Conservation (phyloP, 2,888 invertebrate species). For the Ectemnius continuus region DNA sequence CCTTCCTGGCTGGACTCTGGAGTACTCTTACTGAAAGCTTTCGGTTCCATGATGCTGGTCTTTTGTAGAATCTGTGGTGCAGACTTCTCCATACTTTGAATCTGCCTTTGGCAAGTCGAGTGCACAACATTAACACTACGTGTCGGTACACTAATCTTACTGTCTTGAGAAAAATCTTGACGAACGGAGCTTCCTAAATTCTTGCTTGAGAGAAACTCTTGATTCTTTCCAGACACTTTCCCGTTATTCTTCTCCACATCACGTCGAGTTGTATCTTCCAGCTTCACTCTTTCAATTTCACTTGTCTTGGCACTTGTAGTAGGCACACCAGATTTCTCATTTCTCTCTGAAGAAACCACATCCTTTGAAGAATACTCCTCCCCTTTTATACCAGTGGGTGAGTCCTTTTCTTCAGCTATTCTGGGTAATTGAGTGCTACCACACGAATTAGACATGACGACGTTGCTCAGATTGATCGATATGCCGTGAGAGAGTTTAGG, state of each 20-base stretch:
- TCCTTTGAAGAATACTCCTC: constrained; percentile 69
- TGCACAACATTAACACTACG: background rate
- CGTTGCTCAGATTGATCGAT: constrained; percentile 74
- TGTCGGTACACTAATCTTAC: constrained; percentile 1
- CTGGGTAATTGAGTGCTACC: constrained; percentile 83
- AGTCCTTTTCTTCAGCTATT: constrained; percentile 93
- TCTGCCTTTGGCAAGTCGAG: constrained; percentile 26
- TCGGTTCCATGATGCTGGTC: constrained; percentile 42
- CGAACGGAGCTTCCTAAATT: background rate
- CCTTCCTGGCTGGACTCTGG: constrained; percentile 58
- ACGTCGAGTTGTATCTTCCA: background rate
- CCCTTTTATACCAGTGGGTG: constrained; percentile 82
- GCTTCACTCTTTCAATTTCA: constrained; percentile 6
- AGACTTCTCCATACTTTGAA: constrained; percentile 35
- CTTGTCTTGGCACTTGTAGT: constrained; percentile 7
- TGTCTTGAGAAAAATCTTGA: constrained; percentile 4
- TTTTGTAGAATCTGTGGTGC: constrained; percentile 27
- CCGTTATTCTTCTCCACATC: constrained; percentile 1
- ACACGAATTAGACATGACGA: constrained; percentile 70
- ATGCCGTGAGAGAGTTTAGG: constrained; percentile 72
- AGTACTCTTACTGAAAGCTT: constrained; percentile 50
- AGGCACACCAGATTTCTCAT: constrained; percentile 27
- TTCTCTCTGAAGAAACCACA: constrained; percentile 27
- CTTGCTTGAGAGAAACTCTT: background rate
- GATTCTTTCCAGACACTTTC: background rate